A percentile compares a stretch with the other conserved stretches of the same genome.
phyloP scores from a whole-genome alignment of 2,113 vertebrate species.

The Centropristis striata region DNA sequence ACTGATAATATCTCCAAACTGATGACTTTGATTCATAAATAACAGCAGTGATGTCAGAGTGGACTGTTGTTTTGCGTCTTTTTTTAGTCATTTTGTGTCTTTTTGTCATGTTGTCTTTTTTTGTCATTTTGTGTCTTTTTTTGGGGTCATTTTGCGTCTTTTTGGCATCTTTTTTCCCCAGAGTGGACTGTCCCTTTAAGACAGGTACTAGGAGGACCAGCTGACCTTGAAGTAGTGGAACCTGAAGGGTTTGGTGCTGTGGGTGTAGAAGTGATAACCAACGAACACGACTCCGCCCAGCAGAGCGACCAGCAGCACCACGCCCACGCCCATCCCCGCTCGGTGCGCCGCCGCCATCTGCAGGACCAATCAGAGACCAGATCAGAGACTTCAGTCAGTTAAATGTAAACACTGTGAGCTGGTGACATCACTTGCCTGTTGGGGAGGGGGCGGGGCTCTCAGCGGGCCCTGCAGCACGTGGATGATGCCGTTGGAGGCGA shows the following conservation, averaged over 20 bases:
- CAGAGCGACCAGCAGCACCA: conserved; percentile 86
- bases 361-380: conserved; percentile 14
- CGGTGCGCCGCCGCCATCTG: conserved; percentile 79
- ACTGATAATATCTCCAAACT: no score
- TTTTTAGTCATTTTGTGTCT: no score
- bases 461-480: conserved; percentile 91
- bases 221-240: conserved; percentile 94
- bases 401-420: not conserved
- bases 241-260: conserved; percentile 82
- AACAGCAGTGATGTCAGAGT: no score
- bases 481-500: conserved; percentile 94
- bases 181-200: not conserved
- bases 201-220: no score
- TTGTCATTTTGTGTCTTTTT: no score
- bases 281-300: conserved; percentile 77
- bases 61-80: no score
- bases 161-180: no score
- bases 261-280: conserved; percentile 89
- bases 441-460: conserved; percentile 86
- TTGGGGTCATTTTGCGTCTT: no score
- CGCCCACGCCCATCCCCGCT: conserved; percentile 83
- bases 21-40: no score
- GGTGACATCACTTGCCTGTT: conserved; percentile 77
- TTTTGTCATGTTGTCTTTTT: no score
- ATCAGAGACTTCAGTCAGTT: not conserved